These are phyloP conservation scores for Orussus abietinus DNA, from an alignment of 1,140 invertebrate genomes.

Conservation along the genomic window DNA sequence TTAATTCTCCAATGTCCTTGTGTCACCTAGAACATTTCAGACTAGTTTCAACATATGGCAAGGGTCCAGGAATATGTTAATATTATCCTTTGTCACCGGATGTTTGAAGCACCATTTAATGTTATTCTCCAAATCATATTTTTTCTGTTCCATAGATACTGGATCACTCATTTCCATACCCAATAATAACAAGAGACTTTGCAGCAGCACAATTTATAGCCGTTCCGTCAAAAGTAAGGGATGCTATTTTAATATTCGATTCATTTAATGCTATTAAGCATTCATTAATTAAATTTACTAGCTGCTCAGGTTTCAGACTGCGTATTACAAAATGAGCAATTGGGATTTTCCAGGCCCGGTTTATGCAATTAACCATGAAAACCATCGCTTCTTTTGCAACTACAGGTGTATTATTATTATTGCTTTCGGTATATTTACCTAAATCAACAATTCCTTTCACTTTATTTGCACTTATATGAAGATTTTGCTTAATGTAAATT, in stretches of 20 bases:
- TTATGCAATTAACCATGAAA: not conserved
- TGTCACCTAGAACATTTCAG: constrained; percentile 16
- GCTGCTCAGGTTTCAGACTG: no score
- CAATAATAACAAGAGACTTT: no score
- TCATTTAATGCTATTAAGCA: constrained; percentile 22
- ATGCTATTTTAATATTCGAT: constrained; percentile 23
- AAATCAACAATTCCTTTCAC: not conserved
- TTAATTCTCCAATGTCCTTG: no score
- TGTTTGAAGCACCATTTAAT: constrained; percentile 30
- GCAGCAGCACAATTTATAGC: no score
- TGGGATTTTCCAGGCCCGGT: no score
- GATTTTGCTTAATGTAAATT: not conserved
- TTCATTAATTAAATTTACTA: no score
- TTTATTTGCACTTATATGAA: not conserved
- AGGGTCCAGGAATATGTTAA: constrained; percentile 18
- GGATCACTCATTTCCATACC: no score
- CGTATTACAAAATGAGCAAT: no score
- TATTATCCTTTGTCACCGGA: constrained; percentile 7
- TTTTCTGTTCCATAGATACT: no score
- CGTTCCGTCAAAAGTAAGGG: constrained; percentile 35
- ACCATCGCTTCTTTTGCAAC: not conserved
- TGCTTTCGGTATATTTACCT: not conserved
- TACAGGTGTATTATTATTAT: not conserved
- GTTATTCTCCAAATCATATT: no score
- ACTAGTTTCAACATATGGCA: constrained; percentile 28